Percentiles rank a stretch among this genome's conserved stretches.
These are phyloP conservation scores for Chymomyza amoena DNA, from an alignment of 2,888 invertebrate genomes.

Conservation along the genomic window DNA sequence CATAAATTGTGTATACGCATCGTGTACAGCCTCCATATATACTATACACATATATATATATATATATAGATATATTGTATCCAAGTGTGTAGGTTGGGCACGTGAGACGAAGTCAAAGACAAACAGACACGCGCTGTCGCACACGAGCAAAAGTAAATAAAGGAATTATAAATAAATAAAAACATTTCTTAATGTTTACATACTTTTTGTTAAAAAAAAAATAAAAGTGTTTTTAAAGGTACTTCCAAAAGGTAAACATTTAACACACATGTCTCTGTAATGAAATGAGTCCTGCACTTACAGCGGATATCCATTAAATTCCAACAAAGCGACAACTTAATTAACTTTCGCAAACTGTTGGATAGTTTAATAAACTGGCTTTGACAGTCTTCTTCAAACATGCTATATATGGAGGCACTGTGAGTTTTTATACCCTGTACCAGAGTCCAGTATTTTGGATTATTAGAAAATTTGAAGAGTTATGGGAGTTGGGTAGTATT, in stretches of 20 bases:
- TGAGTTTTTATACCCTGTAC: too few species aligned
- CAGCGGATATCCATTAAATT: not conserved
- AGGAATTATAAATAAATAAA: constrained; percentile 14
- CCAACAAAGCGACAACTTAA: not conserved
- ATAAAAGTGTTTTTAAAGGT: not conserved
- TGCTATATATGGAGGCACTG: too few species aligned
- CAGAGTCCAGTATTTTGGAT: too few species aligned
- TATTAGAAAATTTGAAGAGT: too few species aligned
- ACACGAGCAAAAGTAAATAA: constrained; percentile 4
- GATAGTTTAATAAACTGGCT: not conserved
- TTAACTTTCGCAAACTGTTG: not conserved
- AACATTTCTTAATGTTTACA: constrained; percentile 9
- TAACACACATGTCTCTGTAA: too few species aligned
- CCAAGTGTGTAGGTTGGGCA: not conserved
- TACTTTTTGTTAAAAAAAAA: constrained; percentile 8
- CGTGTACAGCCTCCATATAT: not conserved
- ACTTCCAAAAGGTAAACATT: too few species aligned
- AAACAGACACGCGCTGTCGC: not conserved
- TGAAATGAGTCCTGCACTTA: not conserved
- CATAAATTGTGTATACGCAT: constrained; percentile 7
- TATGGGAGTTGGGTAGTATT: too few species aligned
- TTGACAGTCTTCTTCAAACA: too few species aligned
- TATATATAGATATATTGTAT: not conserved
- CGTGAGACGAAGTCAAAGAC: not conserved
- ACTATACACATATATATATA: not conserved